phyloP scores from a whole-genome alignment of 2,888 invertebrate genomes.

The Pandemis heparana region DNA sequence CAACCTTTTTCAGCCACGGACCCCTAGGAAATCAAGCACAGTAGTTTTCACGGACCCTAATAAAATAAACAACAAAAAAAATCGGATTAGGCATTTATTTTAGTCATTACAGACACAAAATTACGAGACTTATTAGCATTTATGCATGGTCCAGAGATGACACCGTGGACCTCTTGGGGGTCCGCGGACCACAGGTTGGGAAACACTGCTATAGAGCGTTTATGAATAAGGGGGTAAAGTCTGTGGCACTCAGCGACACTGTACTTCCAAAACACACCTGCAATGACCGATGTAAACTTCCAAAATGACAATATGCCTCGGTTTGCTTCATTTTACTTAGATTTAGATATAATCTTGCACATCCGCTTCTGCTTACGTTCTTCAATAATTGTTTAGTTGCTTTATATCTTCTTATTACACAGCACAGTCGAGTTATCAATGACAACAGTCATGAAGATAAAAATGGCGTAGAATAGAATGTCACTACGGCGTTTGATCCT shows the following conservation, averaged over 20 bases:
- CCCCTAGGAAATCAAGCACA: too few species aligned
- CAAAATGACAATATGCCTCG: slow-evolving; percentile 21
- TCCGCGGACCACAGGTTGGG: too few species aligned
- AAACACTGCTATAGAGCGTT: too few species aligned
- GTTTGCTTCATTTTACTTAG: neutral
- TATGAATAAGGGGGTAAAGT: too few species aligned
- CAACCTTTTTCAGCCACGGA: slow-evolving; percentile 23
- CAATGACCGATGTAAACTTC: slow-evolving; percentile 16
- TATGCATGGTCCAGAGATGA: too few species aligned
- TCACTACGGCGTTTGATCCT: slow-evolving; percentile 35
- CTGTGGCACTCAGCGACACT: slow-evolving; percentile 11
- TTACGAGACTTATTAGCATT: too few species aligned
- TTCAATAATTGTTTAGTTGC: too few species aligned
- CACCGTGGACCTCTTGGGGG: too few species aligned
- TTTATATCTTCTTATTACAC: neutral
- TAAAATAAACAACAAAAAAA: too few species aligned
- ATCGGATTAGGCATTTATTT: too few species aligned
- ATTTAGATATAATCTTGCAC: neutral
- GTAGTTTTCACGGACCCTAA: too few species aligned
- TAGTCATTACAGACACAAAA: too few species aligned
- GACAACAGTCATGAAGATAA: slow-evolving; percentile 37
- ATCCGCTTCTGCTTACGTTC: neutral
- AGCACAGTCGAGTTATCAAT: neutral
- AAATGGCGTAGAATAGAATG: slow-evolving; percentile 37
- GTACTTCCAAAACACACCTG: slow-evolving; percentile 29